These are phyloP conservation scores for Pipistrellus kuhlii DNA, from an alignment of 2,797 vertebrate genomes.

Conservation along the genomic window DNA sequence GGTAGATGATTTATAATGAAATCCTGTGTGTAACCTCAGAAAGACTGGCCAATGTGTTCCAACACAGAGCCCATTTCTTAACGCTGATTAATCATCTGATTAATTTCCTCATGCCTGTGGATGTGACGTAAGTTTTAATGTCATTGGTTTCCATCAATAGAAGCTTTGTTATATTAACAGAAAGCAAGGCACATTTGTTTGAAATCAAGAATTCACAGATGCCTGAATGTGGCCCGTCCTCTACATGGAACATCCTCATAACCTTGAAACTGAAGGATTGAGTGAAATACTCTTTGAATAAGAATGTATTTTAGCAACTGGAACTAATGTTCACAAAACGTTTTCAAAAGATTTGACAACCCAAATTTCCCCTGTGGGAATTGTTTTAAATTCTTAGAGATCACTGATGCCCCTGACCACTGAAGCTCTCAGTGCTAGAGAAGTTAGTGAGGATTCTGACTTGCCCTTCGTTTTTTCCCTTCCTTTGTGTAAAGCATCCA, in stretches of 20 bases:
- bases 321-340: not conserved
- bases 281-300: not conserved
- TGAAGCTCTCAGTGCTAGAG: not conserved
- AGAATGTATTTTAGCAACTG: constrained; percentile 6
- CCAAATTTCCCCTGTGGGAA: not conserved
- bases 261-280: not conserved
- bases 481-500: not conserved
- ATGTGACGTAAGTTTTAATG: constrained; percentile 23
- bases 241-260: not conserved
- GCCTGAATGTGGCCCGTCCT: not conserved
- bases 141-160: not conserved
- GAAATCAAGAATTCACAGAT: not conserved
- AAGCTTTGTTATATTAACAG: constrained; percentile 53
- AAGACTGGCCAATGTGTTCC: not conserved
- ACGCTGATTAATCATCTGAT: constrained; percentile 25
- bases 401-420: not conserved
- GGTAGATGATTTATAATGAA: not conserved
- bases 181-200: constrained; percentile 40
- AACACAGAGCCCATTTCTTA: constrained; percentile 32
- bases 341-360: constrained; percentile 9
- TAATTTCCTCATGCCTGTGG: not conserved
- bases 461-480: not conserved
- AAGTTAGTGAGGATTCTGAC: not conserved
- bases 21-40: not conserved
- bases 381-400: not conserved